These are phyloP conservation scores for Oncorhynchus clarkii DNA, from an alignment of 2,113 vertebrate species.

Conservation along the genomic window DNA sequence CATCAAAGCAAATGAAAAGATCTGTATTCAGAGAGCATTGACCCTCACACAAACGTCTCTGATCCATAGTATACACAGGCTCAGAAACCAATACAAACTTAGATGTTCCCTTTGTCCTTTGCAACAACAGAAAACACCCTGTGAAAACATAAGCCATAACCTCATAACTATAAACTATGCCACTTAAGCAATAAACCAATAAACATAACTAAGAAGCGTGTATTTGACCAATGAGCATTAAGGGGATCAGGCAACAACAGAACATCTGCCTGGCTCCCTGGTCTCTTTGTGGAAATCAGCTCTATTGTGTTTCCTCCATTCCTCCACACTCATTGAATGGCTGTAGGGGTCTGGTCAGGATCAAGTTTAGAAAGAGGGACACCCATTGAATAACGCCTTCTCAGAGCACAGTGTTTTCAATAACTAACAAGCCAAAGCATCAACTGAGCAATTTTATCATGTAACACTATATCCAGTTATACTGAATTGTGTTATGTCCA, in stretches of 20 bases:
- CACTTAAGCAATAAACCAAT: too few relatives aligned
- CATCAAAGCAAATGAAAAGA: too few relatives aligned
- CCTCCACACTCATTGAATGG: conserved; percentile 43
- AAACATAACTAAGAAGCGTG: neutral
- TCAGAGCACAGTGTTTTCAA: conserved; percentile 18
- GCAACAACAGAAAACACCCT: too few relatives aligned
- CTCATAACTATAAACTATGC: too few relatives aligned
- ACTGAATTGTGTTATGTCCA: neutral
- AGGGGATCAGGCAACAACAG: conserved; percentile 15
- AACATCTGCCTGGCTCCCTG: conserved; percentile 48
- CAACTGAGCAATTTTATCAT: neutral
- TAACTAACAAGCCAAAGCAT: conserved; percentile 28
- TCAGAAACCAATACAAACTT: too few relatives aligned
- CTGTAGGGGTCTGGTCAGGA: conserved; percentile 37
- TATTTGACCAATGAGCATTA: neutral
- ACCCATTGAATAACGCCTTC: conserved; percentile 6
- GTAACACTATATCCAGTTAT: neutral
- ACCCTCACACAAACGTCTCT: too few relatives aligned
- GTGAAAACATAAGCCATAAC: too few relatives aligned
- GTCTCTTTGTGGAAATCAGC: conserved; percentile 32
- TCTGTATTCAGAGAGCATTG: too few relatives aligned
- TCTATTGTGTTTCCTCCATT: conserved; percentile 55
- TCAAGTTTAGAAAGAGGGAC: conserved; percentile 59
- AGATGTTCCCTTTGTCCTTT: too few relatives aligned
- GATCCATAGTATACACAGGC: too few relatives aligned